A percentile compares a stretch with the other conserved stretches of the same genome.
Evolutionary conservation across 1,140 invertebrate genomes (phyloP).

Genomic region (Caenorhabditis remanei): DNA sequence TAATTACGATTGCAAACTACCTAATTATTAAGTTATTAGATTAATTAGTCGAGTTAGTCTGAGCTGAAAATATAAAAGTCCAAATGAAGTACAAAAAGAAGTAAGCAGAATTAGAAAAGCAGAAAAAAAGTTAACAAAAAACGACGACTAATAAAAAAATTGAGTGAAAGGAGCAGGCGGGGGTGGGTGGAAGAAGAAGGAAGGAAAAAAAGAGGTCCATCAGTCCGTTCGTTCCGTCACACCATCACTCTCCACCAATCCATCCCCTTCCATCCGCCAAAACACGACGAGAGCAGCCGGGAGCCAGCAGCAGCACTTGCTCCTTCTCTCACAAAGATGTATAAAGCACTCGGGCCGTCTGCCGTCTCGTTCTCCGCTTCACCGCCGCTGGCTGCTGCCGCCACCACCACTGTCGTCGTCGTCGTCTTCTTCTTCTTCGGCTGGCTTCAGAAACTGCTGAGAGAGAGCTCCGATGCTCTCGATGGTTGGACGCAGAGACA

Average conservation of each 20-base stretch:
- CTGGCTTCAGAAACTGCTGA: constrained; percentile 18
- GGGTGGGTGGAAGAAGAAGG: not conserved
- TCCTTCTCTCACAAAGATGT: constrained; percentile 17
- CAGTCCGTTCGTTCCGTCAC: constrained; percentile 50
- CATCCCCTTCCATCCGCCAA: constrained; percentile 46
- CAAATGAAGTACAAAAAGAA: not conserved
- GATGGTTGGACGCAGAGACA: constrained; percentile 36
- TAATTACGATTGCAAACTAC: too few relatives aligned
- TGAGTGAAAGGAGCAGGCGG: constrained; percentile 26
- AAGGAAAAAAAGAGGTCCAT: constrained; percentile 1
- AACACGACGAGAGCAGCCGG: constrained; percentile 36
- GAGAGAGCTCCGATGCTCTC: constrained; percentile 46
- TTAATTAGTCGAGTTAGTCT: too few relatives aligned
- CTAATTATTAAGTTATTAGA: too few relatives aligned
- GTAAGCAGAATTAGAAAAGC: not conserved
- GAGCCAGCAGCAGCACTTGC: constrained; percentile 27
- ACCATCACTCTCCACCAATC: constrained; percentile 56
- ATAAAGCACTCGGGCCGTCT: constrained; percentile 31
- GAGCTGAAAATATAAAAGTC: not conserved
- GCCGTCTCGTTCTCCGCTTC: constrained; percentile 46
- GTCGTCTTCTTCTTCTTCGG: constrained; percentile 2
- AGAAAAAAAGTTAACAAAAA: constrained; percentile 10
- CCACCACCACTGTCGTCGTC: constrained; percentile 22
- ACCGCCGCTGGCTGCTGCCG: constrained; percentile 1
- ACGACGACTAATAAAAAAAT: constrained; percentile 46